phyloP scores from a whole-genome alignment of 2,113 vertebrate genomes.

The Polypterus senegalus region DNA sequence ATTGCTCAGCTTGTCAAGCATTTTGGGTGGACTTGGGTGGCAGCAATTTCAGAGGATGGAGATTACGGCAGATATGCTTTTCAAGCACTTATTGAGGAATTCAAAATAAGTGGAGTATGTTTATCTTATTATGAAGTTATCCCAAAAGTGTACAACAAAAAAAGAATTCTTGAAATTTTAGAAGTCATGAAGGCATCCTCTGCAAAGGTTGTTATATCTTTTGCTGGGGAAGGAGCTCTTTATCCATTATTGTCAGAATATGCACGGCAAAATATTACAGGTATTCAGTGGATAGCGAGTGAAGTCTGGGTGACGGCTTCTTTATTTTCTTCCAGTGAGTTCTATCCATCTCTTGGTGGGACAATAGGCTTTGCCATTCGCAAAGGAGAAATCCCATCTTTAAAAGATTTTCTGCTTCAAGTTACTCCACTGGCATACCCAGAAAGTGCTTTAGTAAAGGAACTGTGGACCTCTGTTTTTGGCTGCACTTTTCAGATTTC shows the following conservation, averaged over 20 bases:
- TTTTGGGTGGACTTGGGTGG: slow-evolving; percentile 36
- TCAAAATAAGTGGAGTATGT: slow-evolving; percentile 38
- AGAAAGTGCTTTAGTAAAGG: slow-evolving; percentile 29
- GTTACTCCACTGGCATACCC: slow-evolving; percentile 24
- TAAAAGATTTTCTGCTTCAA: slow-evolving; percentile 32
- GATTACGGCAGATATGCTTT: slow-evolving; percentile 11
- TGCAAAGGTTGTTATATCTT: slow-evolving; percentile 27
- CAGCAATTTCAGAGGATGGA: slow-evolving; percentile 3
- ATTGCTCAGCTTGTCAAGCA: slow-evolving; percentile 43
- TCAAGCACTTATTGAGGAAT: slow-evolving; percentile 20
- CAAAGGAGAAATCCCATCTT: slow-evolving; percentile 38
- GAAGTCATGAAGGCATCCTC: slow-evolving; percentile 16
- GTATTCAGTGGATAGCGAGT: slow-evolving; percentile 49
- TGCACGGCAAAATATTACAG: slow-evolving; percentile 35
- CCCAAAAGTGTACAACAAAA: slow-evolving; percentile 28
- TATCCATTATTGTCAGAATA: slow-evolving; percentile 34
- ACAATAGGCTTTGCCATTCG: slow-evolving; percentile 46
- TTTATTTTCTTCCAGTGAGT: slow-evolving; percentile 23
- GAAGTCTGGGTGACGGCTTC: slow-evolving; percentile 41
- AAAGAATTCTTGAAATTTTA: slow-evolving; percentile 9
- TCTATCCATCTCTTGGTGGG: slow-evolving; percentile 37
- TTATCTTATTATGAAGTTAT: slow-evolving; percentile 51
- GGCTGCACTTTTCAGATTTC: slow-evolving; percentile 32
- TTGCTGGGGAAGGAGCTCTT: slow-evolving; percentile 22
- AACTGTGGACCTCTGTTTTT: slow-evolving; percentile 45